phyloP scores from a whole-genome alignment of 2,888 invertebrate species.

The Ornithoptera alexandrae region DNA sequence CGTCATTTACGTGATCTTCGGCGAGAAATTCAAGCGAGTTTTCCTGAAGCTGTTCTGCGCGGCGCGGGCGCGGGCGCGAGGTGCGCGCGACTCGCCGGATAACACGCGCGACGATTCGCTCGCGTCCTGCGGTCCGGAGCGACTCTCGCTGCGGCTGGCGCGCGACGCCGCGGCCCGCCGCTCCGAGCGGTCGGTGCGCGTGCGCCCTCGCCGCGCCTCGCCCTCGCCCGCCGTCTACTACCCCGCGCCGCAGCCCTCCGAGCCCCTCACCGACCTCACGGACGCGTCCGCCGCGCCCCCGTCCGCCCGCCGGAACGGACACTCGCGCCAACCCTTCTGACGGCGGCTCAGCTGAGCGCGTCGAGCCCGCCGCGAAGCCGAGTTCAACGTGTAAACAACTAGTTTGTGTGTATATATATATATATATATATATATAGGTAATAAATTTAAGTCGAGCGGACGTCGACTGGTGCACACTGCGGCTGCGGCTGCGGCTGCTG shows the following conservation, averaged over 20 bases:
- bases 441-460: too few relatives aligned
- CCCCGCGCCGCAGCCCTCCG: constrained; percentile 48
- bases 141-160: constrained; percentile 82
- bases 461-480: too few relatives aligned
- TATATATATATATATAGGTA: too few relatives aligned
- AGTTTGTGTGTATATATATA: too few relatives aligned
- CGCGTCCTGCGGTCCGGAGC: constrained; percentile 86
- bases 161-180: constrained; percentile 68
- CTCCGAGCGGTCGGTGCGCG: constrained; percentile 41
- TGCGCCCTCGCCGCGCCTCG: constrained; percentile 35
- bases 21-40: constrained; percentile 95
- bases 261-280: constrained; percentile 35
- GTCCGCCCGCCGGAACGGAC: constrained; percentile 52
- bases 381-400: background rate
- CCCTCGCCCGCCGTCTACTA: constrained; percentile 62
- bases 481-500: too few relatives aligned
- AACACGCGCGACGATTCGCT: constrained; percentile 90
- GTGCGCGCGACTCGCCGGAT: constrained; percentile 81
- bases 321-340: constrained; percentile 51
- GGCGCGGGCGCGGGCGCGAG: constrained; percentile 72
- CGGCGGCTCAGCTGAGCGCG: constrained; percentile 20
- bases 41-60: constrained; percentile 90
- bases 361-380: background rate
- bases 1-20: constrained; percentile 98
- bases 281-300: constrained; percentile 37